Percentiles rank a stretch among this genome's conserved stretches.
These are phyloP conservation scores for Chydorus sphaericus DNA, from an alignment of 2,888 invertebrate genomes.

Conservation along the genomic window DNA sequence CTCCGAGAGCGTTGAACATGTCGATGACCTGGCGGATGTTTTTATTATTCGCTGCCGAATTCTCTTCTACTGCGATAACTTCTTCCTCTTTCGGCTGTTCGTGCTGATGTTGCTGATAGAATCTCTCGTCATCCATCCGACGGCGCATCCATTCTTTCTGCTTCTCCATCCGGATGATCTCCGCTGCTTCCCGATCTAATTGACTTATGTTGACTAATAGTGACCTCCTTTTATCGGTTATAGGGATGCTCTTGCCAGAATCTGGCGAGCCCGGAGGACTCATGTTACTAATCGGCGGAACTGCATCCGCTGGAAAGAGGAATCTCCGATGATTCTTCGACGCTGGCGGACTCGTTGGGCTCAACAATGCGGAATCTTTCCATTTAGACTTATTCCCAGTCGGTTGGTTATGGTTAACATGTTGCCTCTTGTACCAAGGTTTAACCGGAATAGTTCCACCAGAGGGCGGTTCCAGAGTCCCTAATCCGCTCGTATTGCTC, in stretches of 20 bases:
- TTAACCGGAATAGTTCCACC: no score
- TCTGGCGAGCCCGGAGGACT: neutral
- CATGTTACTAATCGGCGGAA: neutral
- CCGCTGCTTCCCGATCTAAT: slow-evolving; percentile 59
- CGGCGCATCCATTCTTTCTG: slow-evolving; percentile 26
- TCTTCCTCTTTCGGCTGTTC: slow-evolving; percentile 2
- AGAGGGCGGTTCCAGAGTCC: no score
- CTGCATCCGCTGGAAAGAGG: neutral
- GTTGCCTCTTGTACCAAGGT: slow-evolving; percentile 46
- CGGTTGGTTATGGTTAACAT: neutral
- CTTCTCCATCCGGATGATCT: slow-evolving; percentile 47
- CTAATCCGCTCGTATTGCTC: no score
- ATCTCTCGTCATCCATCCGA: slow-evolving; percentile 24
- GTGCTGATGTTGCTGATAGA: slow-evolving; percentile 21
- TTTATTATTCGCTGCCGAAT: slow-evolving; percentile 16
- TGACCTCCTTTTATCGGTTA: slow-evolving; percentile 31
- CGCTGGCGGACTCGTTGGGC: neutral
- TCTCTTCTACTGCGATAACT: neutral
- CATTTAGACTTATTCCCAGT: slow-evolving; percentile 16
- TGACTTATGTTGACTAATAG: slow-evolving; percentile 61
- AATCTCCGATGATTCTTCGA: neutral
- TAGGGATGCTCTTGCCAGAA: neutral
- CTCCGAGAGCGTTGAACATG: slow-evolving; percentile 44
- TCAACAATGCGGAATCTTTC: slow-evolving; percentile 11
- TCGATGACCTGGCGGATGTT: slow-evolving; percentile 34